These are phyloP conservation scores for Cavia porcellus DNA, from an alignment of 2,113 vertebrate species.

Conservation along the genomic window DNA sequence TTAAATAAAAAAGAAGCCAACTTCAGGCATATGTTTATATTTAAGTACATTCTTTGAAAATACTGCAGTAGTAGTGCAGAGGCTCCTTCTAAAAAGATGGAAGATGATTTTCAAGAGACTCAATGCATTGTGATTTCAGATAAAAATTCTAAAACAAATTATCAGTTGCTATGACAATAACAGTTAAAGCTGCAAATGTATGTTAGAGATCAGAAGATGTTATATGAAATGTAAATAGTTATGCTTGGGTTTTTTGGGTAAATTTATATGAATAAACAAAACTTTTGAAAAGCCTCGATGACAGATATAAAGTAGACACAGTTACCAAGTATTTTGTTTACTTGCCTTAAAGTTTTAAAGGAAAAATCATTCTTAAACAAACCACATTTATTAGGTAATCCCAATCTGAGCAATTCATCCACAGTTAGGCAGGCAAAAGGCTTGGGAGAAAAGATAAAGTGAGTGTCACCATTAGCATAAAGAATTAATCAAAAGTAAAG, in stretches of 20 bases:
- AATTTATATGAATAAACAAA: slow-evolving; percentile 79
- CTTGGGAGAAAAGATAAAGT: slow-evolving; percentile 27
- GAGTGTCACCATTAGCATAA: slow-evolving; percentile 9
- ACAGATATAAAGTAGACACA: slow-evolving; percentile 74
- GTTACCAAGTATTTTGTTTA: slow-evolving; percentile 56
- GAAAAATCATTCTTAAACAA: slow-evolving; percentile 56
- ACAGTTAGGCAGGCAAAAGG: slow-evolving; percentile 28
- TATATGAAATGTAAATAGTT: slow-evolving; percentile 77
- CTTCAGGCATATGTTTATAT: slow-evolving; percentile 61
- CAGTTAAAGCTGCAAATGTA: slow-evolving; percentile 64
- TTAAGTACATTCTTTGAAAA: slow-evolving; percentile 65
- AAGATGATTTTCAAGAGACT: slow-evolving; percentile 80
- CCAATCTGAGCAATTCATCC: slow-evolving; percentile 5
- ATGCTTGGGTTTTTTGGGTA: slow-evolving; percentile 79
- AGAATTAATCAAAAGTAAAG: slow-evolving; percentile 53
- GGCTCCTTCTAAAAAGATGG: slow-evolving; percentile 72
- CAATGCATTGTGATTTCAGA: slow-evolving; percentile 76
- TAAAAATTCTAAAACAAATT: slow-evolving; percentile 77
- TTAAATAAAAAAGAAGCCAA: slow-evolving; percentile 15
- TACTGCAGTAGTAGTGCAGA: slow-evolving; percentile 72
- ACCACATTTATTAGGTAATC: background rate
- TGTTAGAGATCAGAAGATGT: slow-evolving; percentile 71
- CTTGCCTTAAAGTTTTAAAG: slow-evolving; percentile 65
- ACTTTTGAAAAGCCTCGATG: slow-evolving; percentile 76
- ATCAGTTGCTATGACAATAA: slow-evolving; percentile 66